Percentiles rank a stretch among this genome's conserved stretches.
Conservation (phyloP, 2,888 invertebrate genomes). For the Acleris emargana region DNA sequence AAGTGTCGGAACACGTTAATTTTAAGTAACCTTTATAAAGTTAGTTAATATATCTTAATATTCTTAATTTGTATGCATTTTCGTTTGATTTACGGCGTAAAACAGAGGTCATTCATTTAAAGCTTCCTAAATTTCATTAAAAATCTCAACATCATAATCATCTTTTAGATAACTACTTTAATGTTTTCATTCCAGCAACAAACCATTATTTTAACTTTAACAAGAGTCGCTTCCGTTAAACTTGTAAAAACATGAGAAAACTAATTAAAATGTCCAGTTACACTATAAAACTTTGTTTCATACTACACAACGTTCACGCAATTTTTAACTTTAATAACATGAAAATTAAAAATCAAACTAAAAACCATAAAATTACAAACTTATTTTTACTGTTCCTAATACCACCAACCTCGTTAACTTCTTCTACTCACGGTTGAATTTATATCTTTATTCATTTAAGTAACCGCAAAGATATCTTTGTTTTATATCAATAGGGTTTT, state of each 20-base stretch:
- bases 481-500: slow-evolving; percentile 37
- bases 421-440: background rate
- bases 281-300: slow-evolving; percentile 31
- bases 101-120: slow-evolving; percentile 19
- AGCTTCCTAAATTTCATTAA: slow-evolving; percentile 21
- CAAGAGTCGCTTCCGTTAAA: slow-evolving; percentile 43
- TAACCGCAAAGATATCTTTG: background rate
- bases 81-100: slow-evolving; percentile 16
- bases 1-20: background rate
- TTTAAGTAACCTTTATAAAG: background rate
- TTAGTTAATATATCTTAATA: slow-evolving; percentile 6
- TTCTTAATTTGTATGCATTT: slow-evolving; percentile 19
- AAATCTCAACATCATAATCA: slow-evolving; percentile 30
- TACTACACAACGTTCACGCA: slow-evolving; percentile 11
- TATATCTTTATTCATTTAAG: background rate
- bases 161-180: slow-evolving; percentile 24
- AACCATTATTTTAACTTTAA: slow-evolving; percentile 42
- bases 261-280: slow-evolving; percentile 46
- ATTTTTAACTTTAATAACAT: slow-evolving; percentile 23
- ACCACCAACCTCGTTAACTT: background rate
- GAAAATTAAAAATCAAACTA: slow-evolving; percentile 24
- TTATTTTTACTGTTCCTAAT: background rate
- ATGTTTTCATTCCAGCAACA: slow-evolving; percentile 34
- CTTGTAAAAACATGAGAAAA: slow-evolving; percentile 44
- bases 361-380: slow-evolving; percentile 7